A percentile compares a stretch with the other conserved stretches of the same genome.
phyloP scores from a whole-genome alignment of 2,113 vertebrate species.

The Beaufortia kweichowensis region DNA sequence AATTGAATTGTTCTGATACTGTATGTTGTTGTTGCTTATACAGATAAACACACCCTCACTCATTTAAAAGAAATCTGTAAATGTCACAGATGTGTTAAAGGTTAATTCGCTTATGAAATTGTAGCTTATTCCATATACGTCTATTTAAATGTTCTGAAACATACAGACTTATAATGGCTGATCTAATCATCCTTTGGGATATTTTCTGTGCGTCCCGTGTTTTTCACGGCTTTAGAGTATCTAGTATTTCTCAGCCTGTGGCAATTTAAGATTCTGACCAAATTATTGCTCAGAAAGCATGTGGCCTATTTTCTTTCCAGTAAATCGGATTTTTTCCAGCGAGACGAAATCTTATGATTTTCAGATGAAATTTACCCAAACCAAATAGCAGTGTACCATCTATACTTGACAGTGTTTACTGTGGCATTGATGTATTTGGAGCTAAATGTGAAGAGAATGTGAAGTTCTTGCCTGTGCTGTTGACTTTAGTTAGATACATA shows the following conservation, averaged over 20 bases:
- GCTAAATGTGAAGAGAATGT: not conserved
- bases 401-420: not conserved
- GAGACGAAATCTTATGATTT: slow-evolving; percentile 12
- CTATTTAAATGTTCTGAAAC: not conserved
- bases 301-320: slow-evolving; percentile 32
- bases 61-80: no score
- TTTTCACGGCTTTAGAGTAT: slow-evolving; percentile 19
- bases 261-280: slow-evolving; percentile 42
- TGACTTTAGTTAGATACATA: no score
- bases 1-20: no score
- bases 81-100: no score
- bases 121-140: not conserved
- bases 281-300: slow-evolving; percentile 23
- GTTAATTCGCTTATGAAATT: no score
- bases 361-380: slow-evolving; percentile 9
- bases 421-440: not conserved
- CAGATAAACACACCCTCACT: no score
- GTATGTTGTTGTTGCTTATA: no score
- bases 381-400: slow-evolving; percentile 10
- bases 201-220: slow-evolving; percentile 17
- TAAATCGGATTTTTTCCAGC: slow-evolving; percentile 24
- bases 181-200: slow-evolving; percentile 32
- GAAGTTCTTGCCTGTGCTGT: no score
- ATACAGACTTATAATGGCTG: not conserved
- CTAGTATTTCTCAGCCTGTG: slow-evolving; percentile 13